Evolutionary conservation across 2,113 vertebrate genomes (phyloP).

Genomic region (Isichthys henryi): DNA sequence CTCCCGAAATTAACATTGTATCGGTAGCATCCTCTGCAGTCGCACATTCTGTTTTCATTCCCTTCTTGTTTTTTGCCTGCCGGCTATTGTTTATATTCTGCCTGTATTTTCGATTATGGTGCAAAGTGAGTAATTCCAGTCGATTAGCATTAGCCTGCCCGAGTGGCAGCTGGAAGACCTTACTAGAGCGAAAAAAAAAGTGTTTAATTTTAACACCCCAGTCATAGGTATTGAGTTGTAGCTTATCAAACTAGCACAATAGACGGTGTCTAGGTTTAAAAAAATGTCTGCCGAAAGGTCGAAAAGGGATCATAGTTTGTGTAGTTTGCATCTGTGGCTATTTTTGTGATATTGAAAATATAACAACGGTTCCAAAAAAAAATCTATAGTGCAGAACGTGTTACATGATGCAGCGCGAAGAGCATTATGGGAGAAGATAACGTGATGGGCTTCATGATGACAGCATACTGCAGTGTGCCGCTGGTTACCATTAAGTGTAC

Average conservation of each 20-base stretch:
- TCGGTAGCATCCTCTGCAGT: neutral
- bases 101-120: neutral
- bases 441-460: neutral
- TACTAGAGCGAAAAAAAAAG: conserved; percentile 27
- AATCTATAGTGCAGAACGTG: neutral
- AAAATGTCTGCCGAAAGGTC: neutral
- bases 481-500: conserved; percentile 60
- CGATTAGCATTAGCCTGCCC: neutral
- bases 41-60: neutral
- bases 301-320: neutral
- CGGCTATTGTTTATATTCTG: neutral
- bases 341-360: neutral
- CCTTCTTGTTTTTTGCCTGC: neutral
- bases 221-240: conserved; percentile 26
- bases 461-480: conserved; percentile 38
- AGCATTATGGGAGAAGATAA: too few species aligned
- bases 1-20: neutral
- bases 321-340: neutral
- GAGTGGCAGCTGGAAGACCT: conserved; percentile 20
- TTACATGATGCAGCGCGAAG: too few species aligned
- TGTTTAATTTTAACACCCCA: conserved; percentile 49
- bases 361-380: neutral
- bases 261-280: neutral
- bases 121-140: neutral
- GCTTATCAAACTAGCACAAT: conserved; percentile 28